These are phyloP conservation scores for Oreotrochilus melanogaster DNA, from an alignment of 2,113 vertebrate genomes.

Conservation along the genomic window DNA sequence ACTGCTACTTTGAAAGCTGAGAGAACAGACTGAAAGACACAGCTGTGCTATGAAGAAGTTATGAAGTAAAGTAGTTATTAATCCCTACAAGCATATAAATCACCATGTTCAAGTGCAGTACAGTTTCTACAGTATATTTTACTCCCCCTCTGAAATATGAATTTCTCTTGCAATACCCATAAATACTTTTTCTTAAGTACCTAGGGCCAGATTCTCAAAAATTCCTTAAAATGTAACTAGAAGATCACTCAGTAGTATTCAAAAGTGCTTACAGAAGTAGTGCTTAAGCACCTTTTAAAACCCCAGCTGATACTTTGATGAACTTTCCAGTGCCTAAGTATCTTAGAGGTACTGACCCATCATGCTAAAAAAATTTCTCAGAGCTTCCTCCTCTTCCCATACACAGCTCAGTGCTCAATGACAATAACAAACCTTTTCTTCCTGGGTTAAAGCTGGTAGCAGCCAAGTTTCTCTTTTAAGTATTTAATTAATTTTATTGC, in stretches of 20 bases:
- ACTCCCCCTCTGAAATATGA: not conserved
- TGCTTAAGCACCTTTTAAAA: not conserved
- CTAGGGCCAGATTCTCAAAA: not conserved
- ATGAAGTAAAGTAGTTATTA: conserved; percentile 49
- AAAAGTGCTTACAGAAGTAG: not conserved
- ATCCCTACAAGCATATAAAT: conserved; percentile 64
- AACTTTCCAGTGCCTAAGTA: not conserved
- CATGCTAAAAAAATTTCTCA: not conserved
- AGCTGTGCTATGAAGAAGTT: conserved; percentile 31
- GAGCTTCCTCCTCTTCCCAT: not conserved
- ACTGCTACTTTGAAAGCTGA: not conserved
- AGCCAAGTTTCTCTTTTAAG: conserved; percentile 41
- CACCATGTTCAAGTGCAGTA: not conserved
- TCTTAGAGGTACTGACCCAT: not conserved
- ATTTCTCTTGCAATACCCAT: not conserved
- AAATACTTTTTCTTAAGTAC: not conserved
- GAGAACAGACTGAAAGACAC: conserved; percentile 12
- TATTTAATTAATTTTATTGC: conserved; percentile 62
- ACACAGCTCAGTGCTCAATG: not conserved
- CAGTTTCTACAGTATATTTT: conserved; percentile 11
- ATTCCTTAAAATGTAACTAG: not conserved
- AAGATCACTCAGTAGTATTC: not conserved
- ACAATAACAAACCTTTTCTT: conserved; percentile 20
- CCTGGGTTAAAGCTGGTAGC: conserved; percentile 28
- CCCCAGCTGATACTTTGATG: not conserved